Evolutionary conservation across 2,888 invertebrate species (phyloP).

Genomic region (Heliothis peltigera): DNA sequence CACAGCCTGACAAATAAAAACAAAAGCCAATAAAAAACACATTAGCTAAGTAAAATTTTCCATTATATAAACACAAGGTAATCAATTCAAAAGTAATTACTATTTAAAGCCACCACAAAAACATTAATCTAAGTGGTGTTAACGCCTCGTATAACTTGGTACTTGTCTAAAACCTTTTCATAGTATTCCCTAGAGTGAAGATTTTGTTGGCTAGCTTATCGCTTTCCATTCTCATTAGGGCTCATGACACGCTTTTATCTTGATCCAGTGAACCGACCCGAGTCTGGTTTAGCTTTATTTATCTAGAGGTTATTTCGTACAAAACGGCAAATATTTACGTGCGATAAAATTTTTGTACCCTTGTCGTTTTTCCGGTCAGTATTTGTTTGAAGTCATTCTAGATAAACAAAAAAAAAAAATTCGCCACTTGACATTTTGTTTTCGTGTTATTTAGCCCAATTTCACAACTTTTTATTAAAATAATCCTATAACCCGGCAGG

Average conservation of each 20-base stretch:
- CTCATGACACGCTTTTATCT: constrained; percentile 64
- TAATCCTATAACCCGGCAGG: constrained; percentile 9
- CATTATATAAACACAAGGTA: constrained; percentile 14
- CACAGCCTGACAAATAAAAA: not conserved
- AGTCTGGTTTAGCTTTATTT: constrained; percentile 42
- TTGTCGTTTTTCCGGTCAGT: constrained; percentile 6
- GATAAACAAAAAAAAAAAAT: constrained; percentile 6
- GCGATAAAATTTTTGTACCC: constrained; percentile 20
- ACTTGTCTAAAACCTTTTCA: constrained; percentile 65
- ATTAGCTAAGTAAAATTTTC: constrained; percentile 33
- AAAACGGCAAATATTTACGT: constrained; percentile 31
- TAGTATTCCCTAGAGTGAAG: constrained; percentile 68
- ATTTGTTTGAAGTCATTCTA: constrained; percentile 14
- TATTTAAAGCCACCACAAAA: constrained; percentile 43
- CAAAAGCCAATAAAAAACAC: not conserved
- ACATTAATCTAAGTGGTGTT: constrained; percentile 33
- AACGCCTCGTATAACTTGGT: constrained; percentile 56
- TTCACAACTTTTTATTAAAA: constrained; percentile 16
- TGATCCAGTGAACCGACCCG: constrained; percentile 48
- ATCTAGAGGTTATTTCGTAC: constrained; percentile 29
- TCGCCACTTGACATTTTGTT: not conserved
- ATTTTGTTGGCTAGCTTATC: constrained; percentile 66
- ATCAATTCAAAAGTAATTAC: constrained; percentile 43
- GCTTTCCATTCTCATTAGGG: constrained; percentile 71
- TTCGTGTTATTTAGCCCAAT: constrained; percentile 9